Evolutionary conservation across 1,140 invertebrate genomes (phyloP), one percentile per base, ranked within the genome.

Genomic region (Bombus superbus): DNA sequence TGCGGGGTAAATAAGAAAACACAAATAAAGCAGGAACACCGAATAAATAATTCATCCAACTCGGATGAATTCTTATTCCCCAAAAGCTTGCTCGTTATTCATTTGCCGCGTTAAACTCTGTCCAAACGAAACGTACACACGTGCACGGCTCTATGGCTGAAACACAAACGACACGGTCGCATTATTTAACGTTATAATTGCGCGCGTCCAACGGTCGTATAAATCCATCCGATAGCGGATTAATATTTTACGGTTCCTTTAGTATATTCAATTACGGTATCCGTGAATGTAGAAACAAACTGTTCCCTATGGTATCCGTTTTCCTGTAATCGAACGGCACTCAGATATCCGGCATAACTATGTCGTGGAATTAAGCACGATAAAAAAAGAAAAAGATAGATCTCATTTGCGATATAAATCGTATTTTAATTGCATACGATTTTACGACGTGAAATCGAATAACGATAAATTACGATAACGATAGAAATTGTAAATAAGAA

Each of bases 171-270:
- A 25, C n/a, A n/a, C 25, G 9, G 57, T 76, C 42, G 25, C 32
- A 80, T 80, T 80, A 80, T 80, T 80, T 76, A 44, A 68, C 40
- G n/a, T 72, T 73, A 80, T 85, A 85, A 85, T 85, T 80, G 59
- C 57, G 22, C 47, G 9, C 32, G 40, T 18, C 64, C 68, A n/a
- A 13, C 25, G 22, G 25, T n/a, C 18, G 28, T 68, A 73, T 80
- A 75, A 85, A 80, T 80, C 78, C 64, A 25, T 80, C 68, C 57
- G 25, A 25, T 32, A 1, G 83, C 4, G 32, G 68, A 80, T 85
- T 85, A 72, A 85, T 80, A 73, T 85, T 80, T 85, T 57, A 85
- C 57, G 57, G 76, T 32, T 42, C 40, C 42, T 71, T 85, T 64
- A 40, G 28, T 38, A 68, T 72, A 72, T 80, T 85, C 77, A 73